These are phyloP conservation scores for Pandemis cinnamomeana DNA, from an alignment of 2,888 invertebrate genomes.

Conservation along the genomic window DNA sequence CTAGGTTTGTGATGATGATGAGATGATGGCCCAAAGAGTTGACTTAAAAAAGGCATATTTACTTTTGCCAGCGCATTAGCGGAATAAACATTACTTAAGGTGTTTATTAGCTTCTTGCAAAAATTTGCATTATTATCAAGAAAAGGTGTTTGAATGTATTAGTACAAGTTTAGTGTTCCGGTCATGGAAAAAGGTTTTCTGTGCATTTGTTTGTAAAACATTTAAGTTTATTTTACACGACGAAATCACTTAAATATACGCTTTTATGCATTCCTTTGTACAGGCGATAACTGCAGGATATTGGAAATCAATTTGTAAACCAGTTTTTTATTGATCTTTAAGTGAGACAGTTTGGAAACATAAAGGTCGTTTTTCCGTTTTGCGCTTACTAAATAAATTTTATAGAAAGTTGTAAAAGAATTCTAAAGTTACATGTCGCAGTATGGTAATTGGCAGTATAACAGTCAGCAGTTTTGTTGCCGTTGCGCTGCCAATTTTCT, in stretches of 20 bases:
- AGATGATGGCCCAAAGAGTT: no score
- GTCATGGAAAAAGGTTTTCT: background rate
- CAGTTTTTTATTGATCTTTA: background rate
- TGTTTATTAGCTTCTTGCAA: background rate
- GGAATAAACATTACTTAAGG: background rate
- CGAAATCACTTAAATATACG: background rate
- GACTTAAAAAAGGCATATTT: no score
- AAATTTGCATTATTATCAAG: background rate
- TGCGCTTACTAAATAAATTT: no score
- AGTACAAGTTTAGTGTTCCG: background rate
- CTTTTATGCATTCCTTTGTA: background rate
- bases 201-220: background rate
- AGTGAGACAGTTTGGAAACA: no score
- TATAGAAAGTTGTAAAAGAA: no score
- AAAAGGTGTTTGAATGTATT: background rate
- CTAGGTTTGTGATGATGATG: no score
- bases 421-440: no score
- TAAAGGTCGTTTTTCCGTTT: no score
- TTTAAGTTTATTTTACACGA: background rate
- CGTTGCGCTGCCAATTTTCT: no score
- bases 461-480: no score
- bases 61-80: background rate
- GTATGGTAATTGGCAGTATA: no score
- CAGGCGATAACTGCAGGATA: conserved; percentile 2
- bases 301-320: background rate